Conservation (phyloP, 2,797 vertebrate species). For the Hemibagrus guttatus region DNA sequence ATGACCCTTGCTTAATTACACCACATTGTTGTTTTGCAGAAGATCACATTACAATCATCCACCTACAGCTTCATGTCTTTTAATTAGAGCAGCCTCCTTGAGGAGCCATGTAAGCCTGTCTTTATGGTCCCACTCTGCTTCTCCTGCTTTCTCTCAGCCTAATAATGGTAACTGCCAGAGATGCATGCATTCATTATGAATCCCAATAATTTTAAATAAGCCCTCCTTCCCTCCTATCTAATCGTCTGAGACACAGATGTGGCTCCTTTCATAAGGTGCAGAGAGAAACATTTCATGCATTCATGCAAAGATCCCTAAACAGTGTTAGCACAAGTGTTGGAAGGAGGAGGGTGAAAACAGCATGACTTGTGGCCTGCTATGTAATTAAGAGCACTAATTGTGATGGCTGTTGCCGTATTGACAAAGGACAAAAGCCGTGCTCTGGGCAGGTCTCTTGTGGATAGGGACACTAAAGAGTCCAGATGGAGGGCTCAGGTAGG, state of each 20-base stretch:
- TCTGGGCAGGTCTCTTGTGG: conserved; percentile 38
- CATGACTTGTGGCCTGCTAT: conserved; percentile 36
- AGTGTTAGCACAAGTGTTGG: neutral
- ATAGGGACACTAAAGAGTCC: conserved; percentile 35
- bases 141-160: conserved; percentile 33
- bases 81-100: conserved; percentile 26
- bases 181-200: conserved; percentile 35
- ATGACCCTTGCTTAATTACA: conserved; percentile 35
- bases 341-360: conserved; percentile 4
- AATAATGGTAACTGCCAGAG: conserved; percentile 23
- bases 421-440: conserved; percentile 47
- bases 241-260: conserved; percentile 43
- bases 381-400: conserved; percentile 61
- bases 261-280: conserved; percentile 42
- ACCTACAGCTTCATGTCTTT: conserved; percentile 47
- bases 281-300: conserved; percentile 30
- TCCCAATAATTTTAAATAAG: conserved; percentile 37
- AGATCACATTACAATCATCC: conserved; percentile 37
- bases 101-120: conserved; percentile 23
- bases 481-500: conserved; percentile 49
- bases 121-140: conserved; percentile 29
- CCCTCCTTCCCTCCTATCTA: conserved; percentile 23
- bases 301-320: conserved; percentile 4
- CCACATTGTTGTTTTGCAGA: conserved; percentile 30
- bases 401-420: conserved; percentile 52